Evolutionary conservation across 2,888 invertebrate species (phyloP), one percentile per base, ranked within the genome.

Genomic region (Erebia ligea): DNA sequence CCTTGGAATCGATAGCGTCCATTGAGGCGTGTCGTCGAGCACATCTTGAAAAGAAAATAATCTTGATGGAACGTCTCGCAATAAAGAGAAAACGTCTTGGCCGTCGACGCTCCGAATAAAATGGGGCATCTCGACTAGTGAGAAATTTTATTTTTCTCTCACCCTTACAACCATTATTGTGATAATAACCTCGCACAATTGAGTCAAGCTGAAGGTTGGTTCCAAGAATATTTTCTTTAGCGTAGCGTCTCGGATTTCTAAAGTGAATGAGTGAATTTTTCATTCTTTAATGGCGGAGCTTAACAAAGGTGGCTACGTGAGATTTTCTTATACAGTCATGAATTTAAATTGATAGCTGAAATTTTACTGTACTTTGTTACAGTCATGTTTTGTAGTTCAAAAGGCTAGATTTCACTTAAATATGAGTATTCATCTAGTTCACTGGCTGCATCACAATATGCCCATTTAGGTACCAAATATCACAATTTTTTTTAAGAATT

Each of bases 11-110:
- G 85, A 85, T 85, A 84, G 81, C 85, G 80, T 82, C 83, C 82
- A 82, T 83, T 83, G 79, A 81, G 80, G 81, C 77, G 75, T 76
- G 80, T 79, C 77, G 82, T 84, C 83, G 82, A 82, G 84, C 83
- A 78, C 81, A 82, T 78, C 83, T 83, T 84, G 83, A 83, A 86
- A 87, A 86, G 86, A 85, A 86, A 88, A 88, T 88, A 88, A 90
- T 89, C 89, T 90, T 87, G 87, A 89, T 90, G 86, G 85, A 89
- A 91, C 83, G 86, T 86, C 85, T 80, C 76, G 83, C 86, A 84
- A 85, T 88, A 89, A 87, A 89, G 84, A 80, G 82, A 78, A 80
- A 84, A 84, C 80, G 84, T 83, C 82, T 80, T 75, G 73, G 81
- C 80, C 81, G 81, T 73, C 81, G 79, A 73, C 81, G 79, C 79